phyloP scores from a whole-genome alignment of 64 coral and sea anemone genomes.

The Pachyseris speciosa region DNA sequence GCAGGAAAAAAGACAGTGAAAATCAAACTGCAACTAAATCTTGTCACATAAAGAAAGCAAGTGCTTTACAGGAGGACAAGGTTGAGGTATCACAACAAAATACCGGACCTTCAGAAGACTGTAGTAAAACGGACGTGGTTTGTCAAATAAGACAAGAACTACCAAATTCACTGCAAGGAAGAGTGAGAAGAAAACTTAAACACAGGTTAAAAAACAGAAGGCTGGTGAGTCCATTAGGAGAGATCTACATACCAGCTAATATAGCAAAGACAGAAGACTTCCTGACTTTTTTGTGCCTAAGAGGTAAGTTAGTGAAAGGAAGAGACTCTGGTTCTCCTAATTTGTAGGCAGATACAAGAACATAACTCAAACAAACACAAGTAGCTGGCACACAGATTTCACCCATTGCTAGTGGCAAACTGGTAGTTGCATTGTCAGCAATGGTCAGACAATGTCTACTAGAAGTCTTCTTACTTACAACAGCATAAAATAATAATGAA shows the following conservation, averaged over 20 bases:
- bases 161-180: not conserved
- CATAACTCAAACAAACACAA: too few species aligned
- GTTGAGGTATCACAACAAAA: not conserved
- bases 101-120: not conserved
- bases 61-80: not conserved
- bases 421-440: too few species aligned
- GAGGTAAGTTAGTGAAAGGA: conserved; percentile 31
- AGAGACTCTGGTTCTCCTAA: not conserved
- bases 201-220: conserved; percentile 35
- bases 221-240: conserved; percentile 19
- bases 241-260: conserved; percentile 30
- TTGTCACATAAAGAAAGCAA: not conserved
- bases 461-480: too few species aligned
- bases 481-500: too few species aligned
- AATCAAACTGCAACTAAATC: not conserved
- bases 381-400: too few species aligned
- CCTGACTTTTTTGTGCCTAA: conserved; percentile 73
- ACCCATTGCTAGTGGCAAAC: too few species aligned
- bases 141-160: not conserved
- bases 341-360: too few species aligned
- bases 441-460: too few species aligned
- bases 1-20: not conserved
- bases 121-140: not conserved
- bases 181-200: not conserved
- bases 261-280: conserved; percentile 84